A percentile compares a stretch with the other conserved stretches of the same genome.
phyloP scores from a whole-genome alignment of 2,888 invertebrate genomes.

The Orthonevra nobilis region DNA sequence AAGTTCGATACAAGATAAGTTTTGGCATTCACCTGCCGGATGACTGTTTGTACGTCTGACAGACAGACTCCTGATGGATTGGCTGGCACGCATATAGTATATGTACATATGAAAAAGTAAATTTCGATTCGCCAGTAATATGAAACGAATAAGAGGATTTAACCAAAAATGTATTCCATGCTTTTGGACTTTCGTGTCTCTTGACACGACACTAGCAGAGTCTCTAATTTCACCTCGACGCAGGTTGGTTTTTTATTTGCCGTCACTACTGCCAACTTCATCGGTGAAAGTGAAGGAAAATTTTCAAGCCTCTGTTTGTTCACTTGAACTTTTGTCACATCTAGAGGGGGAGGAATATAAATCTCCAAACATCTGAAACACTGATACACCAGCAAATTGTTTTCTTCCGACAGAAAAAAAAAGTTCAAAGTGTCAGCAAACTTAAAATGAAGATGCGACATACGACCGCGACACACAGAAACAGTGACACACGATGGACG shows the following conservation, averaged over 20 bases:
- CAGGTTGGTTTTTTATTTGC: not conserved
- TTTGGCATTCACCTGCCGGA: constrained; percentile 35
- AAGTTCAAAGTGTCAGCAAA: constrained; percentile 48
- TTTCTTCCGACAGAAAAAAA: too few relatives aligned
- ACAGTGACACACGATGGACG: not conserved
- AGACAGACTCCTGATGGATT: constrained; percentile 41
- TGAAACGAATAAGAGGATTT: constrained; percentile 56
- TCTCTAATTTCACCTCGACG: constrained; percentile 21
- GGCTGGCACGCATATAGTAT: constrained; percentile 31
- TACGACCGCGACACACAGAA: too few relatives aligned
- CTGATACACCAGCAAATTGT: constrained; percentile 53
- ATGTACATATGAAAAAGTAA: too few relatives aligned
- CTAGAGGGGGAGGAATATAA: constrained; percentile 16
- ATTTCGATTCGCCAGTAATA: constrained; percentile 24
- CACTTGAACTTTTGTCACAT: constrained; percentile 49
- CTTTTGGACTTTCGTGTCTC: constrained; percentile 24
- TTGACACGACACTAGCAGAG: constrained; percentile 35
- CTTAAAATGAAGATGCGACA: constrained; percentile 34
- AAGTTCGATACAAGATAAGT: constrained; percentile 20
- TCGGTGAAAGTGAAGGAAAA: constrained; percentile 25
- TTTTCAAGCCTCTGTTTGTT: not conserved
- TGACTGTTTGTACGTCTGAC: not conserved
- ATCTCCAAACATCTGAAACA: constrained; percentile 10
- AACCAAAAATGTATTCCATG: constrained; percentile 20
- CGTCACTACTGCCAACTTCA: not conserved